A percentile compares a stretch with the other conserved stretches of the same genome.
Conservation (phyloP, 1,140 invertebrate species). For the Temnothorax curvispinosus region DNA sequence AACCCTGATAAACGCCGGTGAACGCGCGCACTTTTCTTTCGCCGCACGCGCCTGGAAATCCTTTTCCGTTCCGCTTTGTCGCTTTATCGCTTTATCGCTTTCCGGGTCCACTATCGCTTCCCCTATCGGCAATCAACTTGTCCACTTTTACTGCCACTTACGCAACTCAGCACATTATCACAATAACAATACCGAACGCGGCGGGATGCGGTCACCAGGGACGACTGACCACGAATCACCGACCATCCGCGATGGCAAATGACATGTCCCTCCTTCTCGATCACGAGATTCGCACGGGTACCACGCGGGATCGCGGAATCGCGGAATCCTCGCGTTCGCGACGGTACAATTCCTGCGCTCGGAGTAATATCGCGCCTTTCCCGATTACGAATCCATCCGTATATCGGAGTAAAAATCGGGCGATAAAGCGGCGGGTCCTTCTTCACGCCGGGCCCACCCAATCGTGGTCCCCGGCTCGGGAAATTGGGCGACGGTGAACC, state of each 20-base stretch:
- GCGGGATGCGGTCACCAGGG: conserved; percentile 20
- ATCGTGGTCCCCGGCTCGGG: conserved; percentile 67
- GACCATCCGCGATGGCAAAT: conserved; percentile 31
- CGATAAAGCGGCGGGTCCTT: conserved; percentile 45
- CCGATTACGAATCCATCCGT: conserved; percentile 67
- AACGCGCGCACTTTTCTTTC: conserved; percentile 29
- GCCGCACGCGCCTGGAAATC: not conserved
- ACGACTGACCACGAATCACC: conserved; percentile 50
- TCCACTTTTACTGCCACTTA: conserved; percentile 71
- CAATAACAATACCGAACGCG: conserved; percentile 65
- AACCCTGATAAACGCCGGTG: not conserved
- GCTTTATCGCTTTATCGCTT: conserved; percentile 3
- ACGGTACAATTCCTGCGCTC: not conserved
- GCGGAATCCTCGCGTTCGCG: not conserved
- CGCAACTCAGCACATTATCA: conserved; percentile 73
- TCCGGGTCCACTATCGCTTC: conserved; percentile 73
- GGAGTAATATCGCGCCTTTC: conserved; percentile 48
- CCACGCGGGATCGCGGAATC: no score
- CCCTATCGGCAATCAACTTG: conserved; percentile 74
- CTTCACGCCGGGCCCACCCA: conserved; percentile 64
- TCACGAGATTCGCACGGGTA: not conserved
- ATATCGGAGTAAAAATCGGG: conserved; percentile 37
- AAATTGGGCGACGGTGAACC: conserved; percentile 72
- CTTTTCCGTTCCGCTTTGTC: not conserved
- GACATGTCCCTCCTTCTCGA: conserved; percentile 51